Evolutionary conservation across 1,140 invertebrate genomes (phyloP).

Genomic region (Drosophila orosa): DNA sequence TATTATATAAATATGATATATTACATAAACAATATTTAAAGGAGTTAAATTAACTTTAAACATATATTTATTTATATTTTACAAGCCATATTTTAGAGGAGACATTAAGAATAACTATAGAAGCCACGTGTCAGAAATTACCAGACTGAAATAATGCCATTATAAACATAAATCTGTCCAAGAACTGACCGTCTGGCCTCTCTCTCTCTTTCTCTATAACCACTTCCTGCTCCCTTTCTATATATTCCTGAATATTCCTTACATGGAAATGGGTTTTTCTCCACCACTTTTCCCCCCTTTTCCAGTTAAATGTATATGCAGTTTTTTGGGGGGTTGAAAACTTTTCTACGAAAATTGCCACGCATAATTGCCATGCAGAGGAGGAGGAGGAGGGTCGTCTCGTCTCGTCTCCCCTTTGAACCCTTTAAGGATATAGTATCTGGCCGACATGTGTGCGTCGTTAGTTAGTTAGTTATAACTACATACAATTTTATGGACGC

Average conservation of each 20-base stretch:
- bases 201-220: conserved; percentile 1
- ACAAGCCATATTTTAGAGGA: no score
- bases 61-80: no score
- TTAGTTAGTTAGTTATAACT: conserved; percentile 82
- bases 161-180: conserved; percentile 5
- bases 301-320: conserved; percentile 29
- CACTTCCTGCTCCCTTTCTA: not conserved
- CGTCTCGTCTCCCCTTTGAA: not conserved
- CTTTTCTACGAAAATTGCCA: conserved; percentile 62
- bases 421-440: conserved; percentile 32
- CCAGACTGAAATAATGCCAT: not conserved
- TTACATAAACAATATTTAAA: not conserved
- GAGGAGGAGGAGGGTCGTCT: no score
- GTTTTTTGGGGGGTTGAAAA: conserved; percentile 14
- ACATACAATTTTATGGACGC: conserved; percentile 77
- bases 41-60: no score
- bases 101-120: not conserved
- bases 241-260: conserved; percentile 19
- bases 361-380: conserved; percentile 56
- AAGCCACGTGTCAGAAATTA: conserved; percentile 17
- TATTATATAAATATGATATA: no score
- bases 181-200: not conserved
- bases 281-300: not conserved
- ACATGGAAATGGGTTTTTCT: conserved; percentile 68
- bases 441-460: conserved; percentile 67